phyloP scores from a whole-genome alignment of 2,797 vertebrate genomes.

The Chloroceryle inda region DNA sequence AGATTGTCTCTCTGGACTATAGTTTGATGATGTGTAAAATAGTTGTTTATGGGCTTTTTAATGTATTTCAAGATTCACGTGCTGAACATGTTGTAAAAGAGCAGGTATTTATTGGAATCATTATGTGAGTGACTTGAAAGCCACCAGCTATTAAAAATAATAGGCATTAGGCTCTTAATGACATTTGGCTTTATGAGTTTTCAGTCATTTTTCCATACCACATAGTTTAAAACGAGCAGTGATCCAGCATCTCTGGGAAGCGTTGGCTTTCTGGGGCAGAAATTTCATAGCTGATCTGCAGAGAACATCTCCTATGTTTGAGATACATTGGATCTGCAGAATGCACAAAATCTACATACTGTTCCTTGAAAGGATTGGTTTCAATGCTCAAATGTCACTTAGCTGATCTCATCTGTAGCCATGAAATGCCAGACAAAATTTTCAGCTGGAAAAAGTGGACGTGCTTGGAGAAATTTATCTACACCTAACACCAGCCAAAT shows the following conservation, averaged over 20 bases:
- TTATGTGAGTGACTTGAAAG: not conserved
- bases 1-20: not conserved
- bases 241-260: not conserved
- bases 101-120: not conserved
- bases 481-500: not conserved
- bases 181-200: not conserved
- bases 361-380: not conserved
- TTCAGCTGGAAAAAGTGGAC: not conserved
- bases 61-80: not conserved
- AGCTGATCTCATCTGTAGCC: not conserved
- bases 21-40: not conserved
- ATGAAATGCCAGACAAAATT: not conserved
- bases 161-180: not conserved
- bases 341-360: not conserved
- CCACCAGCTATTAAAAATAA: not conserved
- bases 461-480: not conserved
- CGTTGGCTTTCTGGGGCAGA: not conserved
- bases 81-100: not conserved
- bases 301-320: not conserved
- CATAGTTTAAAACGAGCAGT: not conserved
- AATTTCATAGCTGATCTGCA: not conserved
- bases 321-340: not conserved
- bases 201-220: not conserved
- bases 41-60: not conserved
- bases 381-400: not conserved